Conservation (phyloP, 2,888 invertebrate genomes). For the Coenonympha glycerion region DNA sequence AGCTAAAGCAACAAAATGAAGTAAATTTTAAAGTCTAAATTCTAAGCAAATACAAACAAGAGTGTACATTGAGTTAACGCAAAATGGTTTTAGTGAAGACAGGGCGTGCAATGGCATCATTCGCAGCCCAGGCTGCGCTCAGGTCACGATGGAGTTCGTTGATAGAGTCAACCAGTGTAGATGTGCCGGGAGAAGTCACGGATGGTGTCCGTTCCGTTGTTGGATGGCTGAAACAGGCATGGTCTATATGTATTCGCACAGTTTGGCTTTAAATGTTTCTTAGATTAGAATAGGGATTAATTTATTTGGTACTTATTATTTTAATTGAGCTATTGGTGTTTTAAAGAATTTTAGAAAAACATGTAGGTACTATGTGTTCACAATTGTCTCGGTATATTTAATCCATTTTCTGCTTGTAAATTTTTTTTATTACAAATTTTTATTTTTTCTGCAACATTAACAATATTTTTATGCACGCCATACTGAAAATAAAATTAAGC, state of each 20-base stretch:
- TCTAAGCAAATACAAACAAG: too few species aligned
- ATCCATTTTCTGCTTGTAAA: too few species aligned
- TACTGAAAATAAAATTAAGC: too few species aligned
- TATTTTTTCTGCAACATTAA: too few species aligned
- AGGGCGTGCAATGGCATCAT: slow-evolving; percentile 78
- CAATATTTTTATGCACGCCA: too few species aligned
- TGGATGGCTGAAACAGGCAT: slow-evolving; percentile 89
- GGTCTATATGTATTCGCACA: slow-evolving; percentile 24
- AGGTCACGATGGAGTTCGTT: slow-evolving; percentile 84
- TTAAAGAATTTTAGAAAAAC: too few species aligned
- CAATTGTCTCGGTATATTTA: too few species aligned
- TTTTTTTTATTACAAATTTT: too few species aligned
- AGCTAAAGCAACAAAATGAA: too few species aligned
- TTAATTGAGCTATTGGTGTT: background rate
- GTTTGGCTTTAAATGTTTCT: background rate
- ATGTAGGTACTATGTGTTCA: too few species aligned
- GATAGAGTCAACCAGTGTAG: slow-evolving; percentile 81
- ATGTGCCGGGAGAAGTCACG: slow-evolving; percentile 79
- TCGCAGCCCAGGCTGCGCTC: slow-evolving; percentile 81
- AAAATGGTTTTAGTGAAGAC: slow-evolving; percentile 58
- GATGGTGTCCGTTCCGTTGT: slow-evolving; percentile 85
- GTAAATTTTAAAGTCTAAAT: background rate
- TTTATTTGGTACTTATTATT: background rate
- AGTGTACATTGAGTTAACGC: slow-evolving; percentile 12
- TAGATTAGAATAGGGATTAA: background rate